These are phyloP conservation scores for Cryptophagus acutangulus DNA, from an alignment of 2,888 invertebrate genomes.

Conservation along the genomic window DNA sequence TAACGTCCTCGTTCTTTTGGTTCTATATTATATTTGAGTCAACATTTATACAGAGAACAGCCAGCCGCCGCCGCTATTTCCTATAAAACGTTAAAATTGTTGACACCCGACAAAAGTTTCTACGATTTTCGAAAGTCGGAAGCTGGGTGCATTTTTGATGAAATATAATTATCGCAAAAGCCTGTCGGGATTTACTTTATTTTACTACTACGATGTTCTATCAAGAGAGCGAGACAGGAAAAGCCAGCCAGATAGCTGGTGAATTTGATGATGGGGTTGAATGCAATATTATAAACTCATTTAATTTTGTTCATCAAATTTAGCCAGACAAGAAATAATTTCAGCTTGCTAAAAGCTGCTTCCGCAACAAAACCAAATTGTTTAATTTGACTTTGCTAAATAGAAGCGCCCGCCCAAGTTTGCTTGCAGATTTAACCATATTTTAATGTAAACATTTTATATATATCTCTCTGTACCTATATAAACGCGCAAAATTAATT, in stretches of 20 bases:
- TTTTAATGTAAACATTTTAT: background rate
- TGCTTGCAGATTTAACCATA: background rate
- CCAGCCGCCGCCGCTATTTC: background rate
- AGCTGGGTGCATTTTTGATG: no score
- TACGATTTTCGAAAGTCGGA: no score
- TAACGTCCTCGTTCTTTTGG: slow-evolving; percentile 34
- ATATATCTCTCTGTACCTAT: background rate
- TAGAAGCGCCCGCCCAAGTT: background rate
- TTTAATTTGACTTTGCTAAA: slow-evolving; percentile 1
- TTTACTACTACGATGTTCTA: no score
- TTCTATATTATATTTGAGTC: no score
- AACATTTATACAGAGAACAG: background rate
- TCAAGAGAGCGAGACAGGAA: no score
- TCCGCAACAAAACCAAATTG: slow-evolving; percentile 4
- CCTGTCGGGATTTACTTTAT: no score
- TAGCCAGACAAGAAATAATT: background rate
- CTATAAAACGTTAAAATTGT: no score
- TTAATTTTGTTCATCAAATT: slow-evolving; percentile 9
- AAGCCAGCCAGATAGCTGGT: no score
- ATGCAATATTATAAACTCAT: slow-evolving; percentile 13
- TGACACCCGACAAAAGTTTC: no score
- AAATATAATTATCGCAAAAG: no score
- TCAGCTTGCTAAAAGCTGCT: background rate
- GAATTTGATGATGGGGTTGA: slow-evolving; percentile 13
- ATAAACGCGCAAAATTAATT: no score